phyloP scores from a whole-genome alignment of 2,113 vertebrate species.

The Equus przewalskii region DNA sequence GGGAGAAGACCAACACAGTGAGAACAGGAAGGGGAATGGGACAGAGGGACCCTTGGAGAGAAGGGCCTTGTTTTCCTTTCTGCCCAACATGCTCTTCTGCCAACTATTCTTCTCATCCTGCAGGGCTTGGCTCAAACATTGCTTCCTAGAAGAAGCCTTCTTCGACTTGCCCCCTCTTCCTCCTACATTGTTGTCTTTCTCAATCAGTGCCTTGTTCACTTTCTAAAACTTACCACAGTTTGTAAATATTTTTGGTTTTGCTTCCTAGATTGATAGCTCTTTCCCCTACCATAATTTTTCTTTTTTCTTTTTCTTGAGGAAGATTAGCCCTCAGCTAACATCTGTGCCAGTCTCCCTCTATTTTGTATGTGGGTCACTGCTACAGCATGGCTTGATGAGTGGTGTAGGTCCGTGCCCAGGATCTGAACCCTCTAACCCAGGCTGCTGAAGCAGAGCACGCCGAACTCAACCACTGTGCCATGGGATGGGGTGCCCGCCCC shows the following conservation, averaged over 20 bases:
- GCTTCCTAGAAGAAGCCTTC: neutral
- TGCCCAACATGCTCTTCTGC: neutral
- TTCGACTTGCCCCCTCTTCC: neutral
- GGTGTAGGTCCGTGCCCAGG: no score
- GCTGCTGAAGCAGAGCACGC: no score
- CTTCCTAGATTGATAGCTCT: neutral
- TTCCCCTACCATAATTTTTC: neutral
- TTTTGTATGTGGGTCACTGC: no score
- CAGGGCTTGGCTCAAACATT: neutral
- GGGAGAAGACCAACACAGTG: neutral
- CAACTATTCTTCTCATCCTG: neutral
- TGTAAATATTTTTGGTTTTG: conserved; percentile 37
- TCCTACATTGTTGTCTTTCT: neutral
- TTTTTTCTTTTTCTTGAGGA: no score
- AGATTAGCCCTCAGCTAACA: no score
- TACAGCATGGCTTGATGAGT: no score
- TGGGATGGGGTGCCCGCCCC: no score
- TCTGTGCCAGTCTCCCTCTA: no score
- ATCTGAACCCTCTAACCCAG: no score
- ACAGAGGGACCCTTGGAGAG: neutral
- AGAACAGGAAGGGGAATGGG: neutral
- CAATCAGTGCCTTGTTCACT: neutral
- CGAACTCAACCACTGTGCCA: no score
- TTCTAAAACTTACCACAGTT: neutral
- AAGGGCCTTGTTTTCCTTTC: neutral